These are phyloP conservation scores for Brotula barbata DNA, from an alignment of 2,797 vertebrate species.

Conservation along the genomic window DNA sequence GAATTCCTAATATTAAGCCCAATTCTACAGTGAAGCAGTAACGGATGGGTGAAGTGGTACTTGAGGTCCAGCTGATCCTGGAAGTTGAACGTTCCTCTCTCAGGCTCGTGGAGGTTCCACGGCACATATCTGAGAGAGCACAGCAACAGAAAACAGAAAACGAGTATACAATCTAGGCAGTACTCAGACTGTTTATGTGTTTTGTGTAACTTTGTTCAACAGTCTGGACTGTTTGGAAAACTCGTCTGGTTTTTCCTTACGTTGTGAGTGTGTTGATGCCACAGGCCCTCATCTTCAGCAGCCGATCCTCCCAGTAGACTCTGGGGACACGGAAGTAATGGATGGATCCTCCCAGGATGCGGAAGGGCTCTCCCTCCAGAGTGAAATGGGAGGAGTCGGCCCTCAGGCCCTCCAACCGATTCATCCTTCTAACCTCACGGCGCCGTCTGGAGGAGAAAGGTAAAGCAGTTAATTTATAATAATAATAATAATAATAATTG, in stretches of 20 bases:
- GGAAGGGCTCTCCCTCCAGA: constrained; percentile 81
- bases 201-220: too few species aligned
- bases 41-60: constrained; percentile 62
- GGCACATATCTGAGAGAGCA: constrained; percentile 84
- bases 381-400: constrained; percentile 79
- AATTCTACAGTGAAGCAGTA: not conserved
- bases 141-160: not conserved
- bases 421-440: constrained; percentile 60
- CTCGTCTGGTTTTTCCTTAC: too few species aligned
- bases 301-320: constrained; percentile 86
- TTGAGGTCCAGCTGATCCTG: constrained; percentile 84
- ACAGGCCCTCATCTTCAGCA: constrained; percentile 90
- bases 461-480: too few species aligned
- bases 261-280: constrained; percentile 92
- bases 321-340: constrained; percentile 92
- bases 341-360: constrained; percentile 87
- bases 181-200: not conserved
- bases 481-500: too few species aligned
- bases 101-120: constrained; percentile 90
- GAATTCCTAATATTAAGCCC: not conserved
- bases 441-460: constrained; percentile 37
- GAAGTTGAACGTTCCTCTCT: constrained; percentile 86
- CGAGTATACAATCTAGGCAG: too few species aligned
- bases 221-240: not conserved
- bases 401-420: constrained; percentile 76